A percentile compares a stretch with the other conserved stretches of the same genome.
phyloP scores from a whole-genome alignment of 2,797 vertebrate genomes.

The Myotis daubentonii region DNA sequence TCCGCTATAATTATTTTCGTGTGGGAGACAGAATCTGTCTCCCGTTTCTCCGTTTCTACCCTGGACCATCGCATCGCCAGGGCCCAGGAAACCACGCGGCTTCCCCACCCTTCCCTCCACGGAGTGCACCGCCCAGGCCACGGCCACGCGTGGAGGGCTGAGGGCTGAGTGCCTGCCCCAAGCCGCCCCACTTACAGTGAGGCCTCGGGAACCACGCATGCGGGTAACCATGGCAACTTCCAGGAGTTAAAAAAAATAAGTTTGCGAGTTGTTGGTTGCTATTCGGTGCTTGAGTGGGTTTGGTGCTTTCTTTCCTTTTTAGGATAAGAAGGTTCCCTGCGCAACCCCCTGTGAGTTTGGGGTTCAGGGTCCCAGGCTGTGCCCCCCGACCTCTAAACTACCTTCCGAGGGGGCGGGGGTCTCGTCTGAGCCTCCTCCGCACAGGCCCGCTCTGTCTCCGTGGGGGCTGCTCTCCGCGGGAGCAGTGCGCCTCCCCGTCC shows the following conservation, averaged over 20 bases:
- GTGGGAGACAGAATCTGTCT: conserved; percentile 56
- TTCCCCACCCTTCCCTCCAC: neutral
- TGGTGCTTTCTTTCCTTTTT: conserved; percentile 46
- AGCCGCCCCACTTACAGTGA: conserved; percentile 76
- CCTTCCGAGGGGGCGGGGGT: conserved; percentile 58
- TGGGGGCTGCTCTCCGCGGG: accelerated
- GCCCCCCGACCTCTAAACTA: conserved; percentile 76
- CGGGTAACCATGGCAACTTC: conserved; percentile 87
- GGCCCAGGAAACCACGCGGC: neutral
- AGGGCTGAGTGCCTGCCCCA: conserved; percentile 72
- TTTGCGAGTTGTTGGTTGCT: conserved; percentile 53
- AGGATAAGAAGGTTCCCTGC: conserved; percentile 81
- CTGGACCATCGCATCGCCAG: neutral
- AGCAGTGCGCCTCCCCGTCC: neutral
- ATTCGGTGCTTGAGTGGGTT: neutral
- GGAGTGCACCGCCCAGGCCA: neutral
- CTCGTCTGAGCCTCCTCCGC: neutral
- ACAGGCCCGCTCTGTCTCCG: accelerated
- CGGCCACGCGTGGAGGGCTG: neutral
- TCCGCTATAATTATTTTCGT: conserved; percentile 76
- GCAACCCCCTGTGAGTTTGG: conserved; percentile 73
- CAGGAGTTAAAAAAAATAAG: conserved; percentile 83
- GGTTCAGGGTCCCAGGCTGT: conserved; percentile 74
- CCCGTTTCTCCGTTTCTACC: neutral
- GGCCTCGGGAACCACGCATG: conserved; percentile 75